A percentile compares a stretch with the other conserved stretches of the same genome.
Conservation (phyloP, 2,888 invertebrate genomes). For the Luperina nickerlii region DNA sequence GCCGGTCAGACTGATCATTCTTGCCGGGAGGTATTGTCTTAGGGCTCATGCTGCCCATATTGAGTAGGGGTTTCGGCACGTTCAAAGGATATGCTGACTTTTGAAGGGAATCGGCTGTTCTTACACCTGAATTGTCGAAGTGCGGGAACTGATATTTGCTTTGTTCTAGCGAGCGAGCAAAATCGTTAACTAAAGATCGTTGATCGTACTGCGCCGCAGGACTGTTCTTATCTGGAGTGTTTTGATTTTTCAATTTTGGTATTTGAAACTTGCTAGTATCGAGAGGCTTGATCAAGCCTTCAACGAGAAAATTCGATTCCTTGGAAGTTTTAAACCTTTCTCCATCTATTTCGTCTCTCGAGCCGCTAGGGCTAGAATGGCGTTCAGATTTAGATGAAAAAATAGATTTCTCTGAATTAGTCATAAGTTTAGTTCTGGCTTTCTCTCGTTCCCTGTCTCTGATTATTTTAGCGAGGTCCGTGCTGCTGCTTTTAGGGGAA, state of each 20-base stretch:
- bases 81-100: constrained; percentile 86
- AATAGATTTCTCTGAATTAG: constrained; percentile 91
- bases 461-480: constrained; percentile 90
- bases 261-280: constrained; percentile 96
- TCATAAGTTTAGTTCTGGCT: constrained; percentile 90
- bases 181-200: constrained; percentile 86
- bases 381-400: constrained; percentile 91
- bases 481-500: constrained; percentile 91
- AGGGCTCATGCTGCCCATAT: constrained; percentile 86
- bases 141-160: constrained; percentile 87
- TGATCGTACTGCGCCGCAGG: constrained; percentile 84
- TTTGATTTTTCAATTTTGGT: constrained; percentile 92
- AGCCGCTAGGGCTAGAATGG: constrained; percentile 92
- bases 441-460: constrained; percentile 91
- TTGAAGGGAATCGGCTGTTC: constrained; percentile 82
- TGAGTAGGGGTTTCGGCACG: constrained; percentile 86
- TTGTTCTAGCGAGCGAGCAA: constrained; percentile 84
- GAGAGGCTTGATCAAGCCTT: constrained; percentile 94
- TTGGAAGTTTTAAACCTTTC: constrained; percentile 92
- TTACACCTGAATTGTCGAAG: constrained; percentile 80
- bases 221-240: constrained; percentile 86
- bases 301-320: constrained; percentile 92
- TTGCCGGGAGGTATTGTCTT: constrained; percentile 81
- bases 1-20: constrained; percentile 79
- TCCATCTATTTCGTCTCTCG: constrained; percentile 92